phyloP scores from a whole-genome alignment of 1,140 invertebrate genomes.

The Batillaria attramentaria region DNA sequence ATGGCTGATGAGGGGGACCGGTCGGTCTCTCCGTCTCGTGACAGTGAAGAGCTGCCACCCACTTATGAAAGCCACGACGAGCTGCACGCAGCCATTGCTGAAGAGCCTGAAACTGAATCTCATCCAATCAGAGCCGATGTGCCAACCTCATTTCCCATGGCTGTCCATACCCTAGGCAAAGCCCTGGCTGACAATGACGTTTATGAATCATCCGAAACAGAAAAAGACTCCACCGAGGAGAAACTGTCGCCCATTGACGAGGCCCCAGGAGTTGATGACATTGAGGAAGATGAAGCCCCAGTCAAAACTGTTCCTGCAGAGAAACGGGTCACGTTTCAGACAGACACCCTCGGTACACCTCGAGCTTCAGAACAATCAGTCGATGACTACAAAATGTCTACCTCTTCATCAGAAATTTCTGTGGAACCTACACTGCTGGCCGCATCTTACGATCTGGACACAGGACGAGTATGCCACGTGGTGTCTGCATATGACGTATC shows the following conservation, averaged over 20 bases:
- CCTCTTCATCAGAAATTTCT: constrained; percentile 67
- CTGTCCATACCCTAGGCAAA: constrained; percentile 58
- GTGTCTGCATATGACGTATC: constrained; percentile 69
- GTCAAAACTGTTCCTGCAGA: constrained; percentile 45
- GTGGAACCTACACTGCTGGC: constrained; percentile 69
- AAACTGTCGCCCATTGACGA: constrained; percentile 67
- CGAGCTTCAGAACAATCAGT: constrained; percentile 45
- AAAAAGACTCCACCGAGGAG: constrained; percentile 65
- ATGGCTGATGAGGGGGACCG: constrained; percentile 61
- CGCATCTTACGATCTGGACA: constrained; percentile 70
- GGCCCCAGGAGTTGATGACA: constrained; percentile 50
- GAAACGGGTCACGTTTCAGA: constrained; percentile 65
- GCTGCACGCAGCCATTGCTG: constrained; percentile 39
- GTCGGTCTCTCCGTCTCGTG: constrained; percentile 62
- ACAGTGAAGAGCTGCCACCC: constrained; percentile 52
- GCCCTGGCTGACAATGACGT: constrained; percentile 63
- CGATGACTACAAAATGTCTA: constrained; percentile 69
- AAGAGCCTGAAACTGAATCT: constrained; percentile 24
- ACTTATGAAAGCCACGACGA: constrained; percentile 52
- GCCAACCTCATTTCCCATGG: constrained; percentile 56
- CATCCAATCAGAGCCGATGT: constrained; percentile 36
- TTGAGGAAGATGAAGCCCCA: constrained; percentile 55
- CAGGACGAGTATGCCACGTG: constrained; percentile 67
- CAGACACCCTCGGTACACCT: constrained; percentile 42
- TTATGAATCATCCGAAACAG: constrained; percentile 65